Evolutionary conservation across 2,113 vertebrate species (phyloP), one percentile per base, ranked within the genome.

Genomic region (Podarcis raffonei): DNA sequence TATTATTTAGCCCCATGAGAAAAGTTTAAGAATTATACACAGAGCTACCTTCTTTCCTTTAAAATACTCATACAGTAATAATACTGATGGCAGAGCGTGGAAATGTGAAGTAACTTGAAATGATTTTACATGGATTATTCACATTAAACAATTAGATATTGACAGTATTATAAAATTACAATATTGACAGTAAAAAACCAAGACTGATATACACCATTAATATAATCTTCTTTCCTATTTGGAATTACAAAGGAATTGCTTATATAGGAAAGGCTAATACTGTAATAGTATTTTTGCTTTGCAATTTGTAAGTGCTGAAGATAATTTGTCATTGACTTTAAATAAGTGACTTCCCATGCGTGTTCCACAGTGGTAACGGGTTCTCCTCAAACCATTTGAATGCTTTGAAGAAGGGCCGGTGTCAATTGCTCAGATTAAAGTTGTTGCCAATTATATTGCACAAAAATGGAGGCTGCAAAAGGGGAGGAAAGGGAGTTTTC

Each of bases 81-180:
- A 96, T 94, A 95, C 95, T 95, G 93, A 95, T 96, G 95, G 96
- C 96, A 95, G 94, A 97, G 92, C 93, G 93, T 95, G 94, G 96
- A 97, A 42, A 42, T 42, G 42, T 42, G 7, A 42, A 42, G 42
- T 8, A 42, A 6, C 42, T 42, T 42, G 42, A 42, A 42, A 97
- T 95, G 96, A 96, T 96, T 95, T 95, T 96, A 95, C 95, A 97
- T 95, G 96, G 95, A 95, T 96, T 96, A 95, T 97, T 95, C 95
- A 97, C 96, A 94, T 96, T 96, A 97, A 97, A 97, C 96, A 97
- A 97, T 97, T 97, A 97, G 97, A 97, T 97, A 97, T 97, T 71
- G 92, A 97, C 96, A 97, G 92, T 96, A 94, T 97, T 97, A 97
- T 96, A 97, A 97, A 97, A 97, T 97, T 97, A 97, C 97, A 97